Conservation (phyloP, 1,140 invertebrate species). For the Solen grandis region DNA sequence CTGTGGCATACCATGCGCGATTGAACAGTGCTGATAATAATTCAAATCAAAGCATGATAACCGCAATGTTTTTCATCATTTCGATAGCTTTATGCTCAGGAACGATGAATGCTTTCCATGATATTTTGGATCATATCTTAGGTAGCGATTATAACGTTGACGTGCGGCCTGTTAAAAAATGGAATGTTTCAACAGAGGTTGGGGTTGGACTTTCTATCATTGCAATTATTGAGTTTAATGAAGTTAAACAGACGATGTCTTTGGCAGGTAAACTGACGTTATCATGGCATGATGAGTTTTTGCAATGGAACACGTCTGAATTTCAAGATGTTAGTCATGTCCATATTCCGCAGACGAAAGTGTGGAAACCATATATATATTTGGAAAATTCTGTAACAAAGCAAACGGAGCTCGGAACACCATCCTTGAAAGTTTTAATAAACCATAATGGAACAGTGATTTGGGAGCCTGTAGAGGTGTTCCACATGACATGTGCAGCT, state of each 20-base stretch:
- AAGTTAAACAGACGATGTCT: slow-evolving; percentile 53
- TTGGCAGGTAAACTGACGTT: slow-evolving; percentile 46
- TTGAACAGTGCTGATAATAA: too few relatives aligned
- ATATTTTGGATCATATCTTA: slow-evolving; percentile 28
- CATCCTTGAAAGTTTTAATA: slow-evolving; percentile 5
- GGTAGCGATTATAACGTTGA: slow-evolving; percentile 30
- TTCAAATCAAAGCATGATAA: too few relatives aligned
- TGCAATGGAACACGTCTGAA: slow-evolving; percentile 19
- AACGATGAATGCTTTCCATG: slow-evolving; percentile 38
- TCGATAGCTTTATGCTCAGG: too few relatives aligned
- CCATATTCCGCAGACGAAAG: slow-evolving; percentile 34
- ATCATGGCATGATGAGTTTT: slow-evolving; percentile 56
- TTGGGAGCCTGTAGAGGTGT: slow-evolving; percentile 83
- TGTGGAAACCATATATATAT: slow-evolving; percentile 58
- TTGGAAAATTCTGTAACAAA: slow-evolving; percentile 42
- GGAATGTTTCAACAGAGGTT: slow-evolving; percentile 29
- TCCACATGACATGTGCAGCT: slow-evolving; percentile 99
- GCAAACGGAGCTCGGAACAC: slow-evolving; percentile 5
- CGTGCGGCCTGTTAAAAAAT: slow-evolving; percentile 34
- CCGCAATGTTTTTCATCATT: too few relatives aligned
- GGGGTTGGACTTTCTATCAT: slow-evolving; percentile 27
- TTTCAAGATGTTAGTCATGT: slow-evolving; percentile 20
- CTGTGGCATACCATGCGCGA: too few relatives aligned
- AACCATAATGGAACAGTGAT: slow-evolving; percentile 9
- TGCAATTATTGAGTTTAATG: slow-evolving; percentile 48